These are phyloP conservation scores for Neodiprion lecontei DNA, from an alignment of 1,140 invertebrate species.

Conservation along the genomic window DNA sequence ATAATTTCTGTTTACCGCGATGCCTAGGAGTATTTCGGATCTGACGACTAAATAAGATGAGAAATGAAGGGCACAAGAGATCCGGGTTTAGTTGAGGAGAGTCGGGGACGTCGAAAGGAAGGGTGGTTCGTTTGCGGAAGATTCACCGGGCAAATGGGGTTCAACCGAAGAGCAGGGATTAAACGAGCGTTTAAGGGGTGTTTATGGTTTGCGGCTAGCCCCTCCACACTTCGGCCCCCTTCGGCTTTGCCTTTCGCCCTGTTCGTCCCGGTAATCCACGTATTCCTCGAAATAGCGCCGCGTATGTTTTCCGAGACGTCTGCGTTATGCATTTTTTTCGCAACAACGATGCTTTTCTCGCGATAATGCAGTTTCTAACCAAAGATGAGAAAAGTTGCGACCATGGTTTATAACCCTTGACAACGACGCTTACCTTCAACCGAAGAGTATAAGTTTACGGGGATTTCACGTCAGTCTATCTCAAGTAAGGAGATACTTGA, in stretches of 20 bases:
- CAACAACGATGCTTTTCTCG: no score
- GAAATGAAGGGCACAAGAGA: background rate
- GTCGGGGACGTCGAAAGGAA: background rate
- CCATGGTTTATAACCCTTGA: no score
- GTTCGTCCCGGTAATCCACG: background rate
- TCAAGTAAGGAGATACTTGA: no score
- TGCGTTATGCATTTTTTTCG: no score
- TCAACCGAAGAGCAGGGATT: conserved; percentile 5
- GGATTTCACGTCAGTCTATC: no score
- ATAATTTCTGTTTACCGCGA: no score
- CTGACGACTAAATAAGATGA: background rate
- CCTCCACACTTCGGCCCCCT: background rate
- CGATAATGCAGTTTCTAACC: no score
- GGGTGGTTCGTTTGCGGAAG: conserved; percentile 6
- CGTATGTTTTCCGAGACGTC: no score
- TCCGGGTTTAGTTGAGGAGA: background rate
- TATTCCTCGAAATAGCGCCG: no score
- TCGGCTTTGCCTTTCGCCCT: background rate
- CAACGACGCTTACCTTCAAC: no score
- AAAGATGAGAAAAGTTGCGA: no score
- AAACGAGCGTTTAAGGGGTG: conserved; percentile 4
- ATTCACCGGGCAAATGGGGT: background rate
- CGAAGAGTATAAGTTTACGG: no score
- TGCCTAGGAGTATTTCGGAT: background rate
- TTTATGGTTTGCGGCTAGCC: background rate